Conservation (phyloP, 2,113 vertebrate species). For the Etia nguti region DNA sequence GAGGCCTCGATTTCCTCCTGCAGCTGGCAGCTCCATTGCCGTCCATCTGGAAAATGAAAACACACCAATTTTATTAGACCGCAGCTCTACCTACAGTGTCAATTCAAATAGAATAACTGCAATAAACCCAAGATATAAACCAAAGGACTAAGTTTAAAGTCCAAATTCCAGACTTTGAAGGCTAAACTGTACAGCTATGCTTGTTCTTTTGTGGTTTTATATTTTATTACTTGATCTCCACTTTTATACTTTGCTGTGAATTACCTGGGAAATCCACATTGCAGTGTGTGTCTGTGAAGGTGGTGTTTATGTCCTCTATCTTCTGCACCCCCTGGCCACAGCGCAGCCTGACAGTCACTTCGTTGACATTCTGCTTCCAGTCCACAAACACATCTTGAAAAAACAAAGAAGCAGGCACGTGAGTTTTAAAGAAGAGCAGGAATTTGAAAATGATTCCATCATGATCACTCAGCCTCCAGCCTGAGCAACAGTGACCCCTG, state of each 20-base stretch:
- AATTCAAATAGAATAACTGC: neutral
- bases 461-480: neutral
- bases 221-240: neutral
- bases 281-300: constrained; percentile 87
- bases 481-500: neutral
- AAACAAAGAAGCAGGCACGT: neutral
- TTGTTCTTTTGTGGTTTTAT: neutral
- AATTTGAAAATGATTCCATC: neutral
- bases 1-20: constrained; percentile 92
- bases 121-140: neutral
- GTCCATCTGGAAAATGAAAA: constrained; percentile 74
- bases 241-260: neutral
- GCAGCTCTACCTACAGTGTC: neutral
- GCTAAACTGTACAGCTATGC: neutral
- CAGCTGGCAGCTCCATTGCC: constrained; percentile 90
- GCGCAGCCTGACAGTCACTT: constrained; percentile 87
- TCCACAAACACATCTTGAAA: constrained; percentile 85
- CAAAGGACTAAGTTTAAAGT: neutral
- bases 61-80: neutral
- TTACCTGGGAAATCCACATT: constrained; percentile 85
- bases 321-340: constrained; percentile 76
- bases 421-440: neutral
- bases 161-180: neutral
- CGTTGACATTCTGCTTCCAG: constrained; percentile 92
- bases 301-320: constrained; percentile 78